Evolutionary conservation across 1,140 invertebrate genomes (phyloP), one percentile per base, ranked within the genome.

Genomic region (Brachionus asplanchnoidis): DNA sequence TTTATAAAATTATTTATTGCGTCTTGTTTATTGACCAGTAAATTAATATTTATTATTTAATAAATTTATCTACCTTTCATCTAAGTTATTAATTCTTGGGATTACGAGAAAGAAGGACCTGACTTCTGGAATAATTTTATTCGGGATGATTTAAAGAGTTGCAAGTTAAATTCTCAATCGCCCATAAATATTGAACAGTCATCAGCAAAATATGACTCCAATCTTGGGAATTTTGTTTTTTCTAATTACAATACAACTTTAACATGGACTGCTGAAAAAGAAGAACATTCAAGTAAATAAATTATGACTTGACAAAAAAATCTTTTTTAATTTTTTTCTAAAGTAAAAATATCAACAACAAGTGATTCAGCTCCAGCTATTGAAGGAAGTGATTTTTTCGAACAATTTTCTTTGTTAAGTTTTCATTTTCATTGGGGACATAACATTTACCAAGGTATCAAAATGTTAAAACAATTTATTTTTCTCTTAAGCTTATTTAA

Each of bases 201-300:
- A 9, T 14, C 84, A 17, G 86, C 86, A 0, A 26, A 86, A 6
- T 86, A 86, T 26, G 85, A 87, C 42, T 83, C 84, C 12, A 56
- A 70, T 20, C 50, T 88, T 5, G 75, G 65, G 14, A 26, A 44
- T 7, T 85, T 88, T 40, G 79, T 86, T 32, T 85, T 87, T 26
- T 12, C 20, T 3, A 80, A 85, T 17, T 87, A 86, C 36, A 68
- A 85, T 23, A 77, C 26, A 12, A 78, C 85, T 2, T 82, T 82
- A 6, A 78, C 75, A n/a, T 85, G 85, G 8, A 84, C 85, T 7
- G 86, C 87, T 85, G 84, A 65, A 11, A 56, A 88, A n/a, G 70
- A 86, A 50, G 87, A 87, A 68, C 73, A 77, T 36, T 46, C 73
- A 28, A 50, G 70, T 75, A 75, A 2, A 17, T 42, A 44, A 42